Conservation (phyloP, 1,140 invertebrate species). For the Lepeophtheirus salmonis region DNA sequence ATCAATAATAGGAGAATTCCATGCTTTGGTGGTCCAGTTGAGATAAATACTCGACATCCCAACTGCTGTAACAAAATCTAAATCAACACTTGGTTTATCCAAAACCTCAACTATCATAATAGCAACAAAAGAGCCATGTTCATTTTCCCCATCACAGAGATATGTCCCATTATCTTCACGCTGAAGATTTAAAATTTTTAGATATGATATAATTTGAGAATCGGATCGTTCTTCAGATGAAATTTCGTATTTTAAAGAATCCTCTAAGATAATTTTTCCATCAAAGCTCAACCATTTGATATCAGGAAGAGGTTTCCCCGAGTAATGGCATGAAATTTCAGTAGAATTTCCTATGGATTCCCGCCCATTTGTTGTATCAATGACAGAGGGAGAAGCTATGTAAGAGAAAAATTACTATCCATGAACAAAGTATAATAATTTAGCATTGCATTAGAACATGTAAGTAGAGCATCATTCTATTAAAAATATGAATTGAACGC, state of each 20-base stretch:
- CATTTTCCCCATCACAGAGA: slow-evolving; percentile 16
- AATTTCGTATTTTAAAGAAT: slow-evolving; percentile 10
- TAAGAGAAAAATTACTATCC: neutral
- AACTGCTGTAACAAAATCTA: slow-evolving; percentile 52
- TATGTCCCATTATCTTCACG: slow-evolving; percentile 17
- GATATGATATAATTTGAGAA: neutral
- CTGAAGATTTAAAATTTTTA: slow-evolving; percentile 7
- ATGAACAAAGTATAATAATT: neutral
- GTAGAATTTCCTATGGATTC: neutral
- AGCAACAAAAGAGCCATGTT: slow-evolving; percentile 5
- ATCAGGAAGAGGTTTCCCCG: slow-evolving; percentile 5
- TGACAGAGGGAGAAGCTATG: neutral
- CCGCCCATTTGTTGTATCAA: neutral
- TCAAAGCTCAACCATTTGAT: slow-evolving; percentile 9
- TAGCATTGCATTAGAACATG: neutral
- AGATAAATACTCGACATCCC: slow-evolving; percentile 49
- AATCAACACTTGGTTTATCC: slow-evolving; percentile 45
- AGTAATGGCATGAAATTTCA: slow-evolving; percentile 8
- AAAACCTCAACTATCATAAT: slow-evolving; percentile 28
- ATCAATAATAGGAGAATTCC: slow-evolving; percentile 44
- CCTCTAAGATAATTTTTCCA: neutral
- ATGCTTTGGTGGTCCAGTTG: slow-evolving; percentile 59
- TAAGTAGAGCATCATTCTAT: neutral
- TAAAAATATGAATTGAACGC: no score
- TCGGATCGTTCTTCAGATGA: neutral